phyloP scores from a whole-genome alignment of 2,888 invertebrate species.

The Eueremaeus valkanovi region DNA sequence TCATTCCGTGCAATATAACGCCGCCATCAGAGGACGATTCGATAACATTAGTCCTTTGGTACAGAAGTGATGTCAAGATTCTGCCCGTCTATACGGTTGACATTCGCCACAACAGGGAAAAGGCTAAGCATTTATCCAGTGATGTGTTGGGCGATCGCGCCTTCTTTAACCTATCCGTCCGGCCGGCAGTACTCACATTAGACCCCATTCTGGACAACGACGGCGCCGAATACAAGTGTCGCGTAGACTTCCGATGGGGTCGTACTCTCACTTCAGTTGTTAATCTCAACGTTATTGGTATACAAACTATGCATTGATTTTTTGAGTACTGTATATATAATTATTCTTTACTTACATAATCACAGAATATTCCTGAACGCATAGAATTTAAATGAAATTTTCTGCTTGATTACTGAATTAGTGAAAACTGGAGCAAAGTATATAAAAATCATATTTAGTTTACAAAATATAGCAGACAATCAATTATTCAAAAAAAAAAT shows the following conservation, averaged over 20 bases:
- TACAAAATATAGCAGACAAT: too few species aligned
- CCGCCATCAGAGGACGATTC: slow-evolving; percentile 44
- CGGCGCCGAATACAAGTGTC: slow-evolving; percentile 44
- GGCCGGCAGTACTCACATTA: slow-evolving; percentile 41
- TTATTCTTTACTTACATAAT: too few species aligned
- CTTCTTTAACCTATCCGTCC: slow-evolving; percentile 42
- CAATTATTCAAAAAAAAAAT: too few species aligned
- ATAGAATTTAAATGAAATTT: too few species aligned
- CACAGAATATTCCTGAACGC: too few species aligned
- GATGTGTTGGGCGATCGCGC: slow-evolving; percentile 44
- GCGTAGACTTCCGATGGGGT: slow-evolving; percentile 45
- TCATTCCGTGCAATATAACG: slow-evolving; percentile 44
- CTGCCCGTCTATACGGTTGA: slow-evolving; percentile 45
- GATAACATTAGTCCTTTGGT: slow-evolving; percentile 44
- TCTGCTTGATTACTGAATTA: too few species aligned
- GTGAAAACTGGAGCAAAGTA: too few species aligned
- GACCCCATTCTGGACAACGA: slow-evolving; percentile 43
- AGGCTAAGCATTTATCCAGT: slow-evolving; percentile 43
- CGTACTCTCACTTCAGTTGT: slow-evolving; percentile 43
- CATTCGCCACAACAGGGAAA: slow-evolving; percentile 40
- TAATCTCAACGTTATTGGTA: slow-evolving; percentile 46
- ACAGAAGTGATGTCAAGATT: slow-evolving; percentile 41
- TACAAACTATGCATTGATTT: too few species aligned
- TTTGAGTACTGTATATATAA: too few species aligned
- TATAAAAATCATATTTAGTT: too few species aligned